Base-by-base conservation (phyloP, 2,888 invertebrate genomes). In the Neoitamus cyanurus region DNA sequence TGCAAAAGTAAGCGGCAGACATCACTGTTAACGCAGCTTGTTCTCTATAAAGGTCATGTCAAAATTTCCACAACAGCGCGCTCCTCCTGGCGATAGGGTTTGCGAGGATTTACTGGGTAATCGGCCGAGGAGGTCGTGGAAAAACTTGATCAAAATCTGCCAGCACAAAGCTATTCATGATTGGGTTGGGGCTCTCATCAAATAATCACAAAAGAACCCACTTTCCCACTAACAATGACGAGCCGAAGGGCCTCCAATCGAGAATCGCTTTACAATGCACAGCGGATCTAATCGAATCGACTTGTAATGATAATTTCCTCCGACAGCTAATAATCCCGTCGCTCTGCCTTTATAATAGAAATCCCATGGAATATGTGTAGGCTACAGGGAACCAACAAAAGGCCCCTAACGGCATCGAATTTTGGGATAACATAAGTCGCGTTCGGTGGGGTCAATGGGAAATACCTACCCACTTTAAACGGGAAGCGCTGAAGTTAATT, bases 141-240 rank as follows among this genome's bases (percentile, higher is more conserved):
- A 75, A 77, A 28, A 77, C 42, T 77, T 77, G 77, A 77, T 77
- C 46, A 46, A 28, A 42, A 77, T 77, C 77, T 77, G 77, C n/a
- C 77, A 28, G 25, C 42, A 77, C 42, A 77, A 77, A 77, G 46
- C 77, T 28, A n/a, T 5, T 42, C 20, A n/a, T 77, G 77, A 77
- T 77, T 46, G 77, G 77, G 20, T 77, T 77, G 28, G 36, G 42
- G n/a, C 42, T 77, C 42, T 77, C 77, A 77, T 77, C 77, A 77
- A 37, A 42, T 77, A 77, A 77, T 77, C 42, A 77, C 77, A 77
- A 77, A 28, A 15, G 77, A 77, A 46, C 77, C 42, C 77, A 77
- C 77, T 77, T 77, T 30, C 25, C 6, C 46, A 46, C 36, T 37
- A 20, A 25, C 70, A 70, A 34, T 31, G n/a, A n/a, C 70, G 70